Conservation (phyloP, 2,888 invertebrate genomes). For the Cheilosia urbana region DNA sequence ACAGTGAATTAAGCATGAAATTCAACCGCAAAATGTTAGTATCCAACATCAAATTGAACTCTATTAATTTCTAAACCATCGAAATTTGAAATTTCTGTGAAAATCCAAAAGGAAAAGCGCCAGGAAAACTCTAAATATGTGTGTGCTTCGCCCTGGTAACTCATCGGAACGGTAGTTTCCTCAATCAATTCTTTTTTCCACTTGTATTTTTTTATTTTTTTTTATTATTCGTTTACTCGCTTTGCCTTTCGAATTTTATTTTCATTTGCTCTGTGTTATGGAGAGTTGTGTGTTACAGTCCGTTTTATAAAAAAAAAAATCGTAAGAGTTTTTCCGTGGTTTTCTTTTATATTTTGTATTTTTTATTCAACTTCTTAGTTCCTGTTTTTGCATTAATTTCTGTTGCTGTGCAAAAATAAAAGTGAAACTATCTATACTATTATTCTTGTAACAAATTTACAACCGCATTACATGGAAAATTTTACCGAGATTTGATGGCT, state of each 20-base stretch:
- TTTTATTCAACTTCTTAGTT: conserved; percentile 37
- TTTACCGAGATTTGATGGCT: conserved; percentile 6
- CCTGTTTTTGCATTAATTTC: conserved; percentile 54
- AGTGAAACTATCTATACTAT: conserved; percentile 58
- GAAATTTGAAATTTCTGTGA: conserved; percentile 48
- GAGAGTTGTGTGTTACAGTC: conserved; percentile 38
- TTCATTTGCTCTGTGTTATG: conserved; percentile 50
- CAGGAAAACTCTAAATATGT: conserved; percentile 57
- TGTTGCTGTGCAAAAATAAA: conserved; percentile 47
- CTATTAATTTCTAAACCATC: conserved; percentile 1
- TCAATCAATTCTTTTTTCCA: conserved; percentile 65
- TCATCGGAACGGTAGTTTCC: conserved; percentile 75
- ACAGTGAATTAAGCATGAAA: conserved; percentile 59
- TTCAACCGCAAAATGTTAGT: conserved; percentile 68
- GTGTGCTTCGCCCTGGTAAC: conserved; percentile 69
- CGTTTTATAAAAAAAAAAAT: conserved; percentile 59
- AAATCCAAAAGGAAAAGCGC: conserved; percentile 59
- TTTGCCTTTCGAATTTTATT: conserved; percentile 71
- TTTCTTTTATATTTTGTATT: conserved; percentile 45
- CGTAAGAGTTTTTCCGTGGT: conserved; percentile 61
- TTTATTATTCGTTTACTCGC: conserved; percentile 46
- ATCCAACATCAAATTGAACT: conserved; percentile 39
- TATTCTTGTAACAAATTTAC: conserved; percentile 29
- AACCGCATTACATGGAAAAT: conserved; percentile 31
- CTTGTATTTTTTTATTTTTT: conserved; percentile 17